Evolutionary conservation across 2,888 invertebrate genomes (phyloP).

Genomic region (Xanthorhoe spadicearia): DNA sequence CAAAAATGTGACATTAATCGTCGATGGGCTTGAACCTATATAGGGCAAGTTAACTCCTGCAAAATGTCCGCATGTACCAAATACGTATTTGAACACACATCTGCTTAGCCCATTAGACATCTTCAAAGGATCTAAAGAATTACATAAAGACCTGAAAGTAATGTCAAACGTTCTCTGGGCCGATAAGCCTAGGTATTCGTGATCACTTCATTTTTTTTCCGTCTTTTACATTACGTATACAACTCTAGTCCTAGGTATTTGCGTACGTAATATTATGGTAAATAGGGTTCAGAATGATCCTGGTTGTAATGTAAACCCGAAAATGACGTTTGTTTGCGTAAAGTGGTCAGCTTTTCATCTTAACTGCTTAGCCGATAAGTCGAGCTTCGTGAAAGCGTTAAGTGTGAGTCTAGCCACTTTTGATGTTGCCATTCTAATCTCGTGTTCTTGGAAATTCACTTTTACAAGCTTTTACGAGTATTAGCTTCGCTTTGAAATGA

Average conservation of each 20-base stretch:
- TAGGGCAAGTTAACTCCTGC: no score
- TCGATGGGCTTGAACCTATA: no score
- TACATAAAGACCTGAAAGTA: no score
- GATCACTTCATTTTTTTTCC: not conserved
- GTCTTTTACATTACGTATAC: slow-evolving; percentile 1
- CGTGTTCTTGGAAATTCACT: not conserved
- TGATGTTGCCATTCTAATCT: not conserved
- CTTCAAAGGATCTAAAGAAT: no score
- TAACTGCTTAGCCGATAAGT: slow-evolving; percentile 25
- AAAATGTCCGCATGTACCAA: no score
- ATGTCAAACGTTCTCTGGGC: not conserved
- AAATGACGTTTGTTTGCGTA: slow-evolving; percentile 34
- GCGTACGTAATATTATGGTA: slow-evolving; percentile 42
- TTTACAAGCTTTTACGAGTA: not conserved
- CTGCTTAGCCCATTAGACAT: no score
- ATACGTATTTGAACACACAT: no score
- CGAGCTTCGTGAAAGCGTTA: not conserved
- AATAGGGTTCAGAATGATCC: slow-evolving; percentile 35
- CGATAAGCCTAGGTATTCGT: no score
- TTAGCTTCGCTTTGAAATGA: not conserved
- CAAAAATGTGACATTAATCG: no score
- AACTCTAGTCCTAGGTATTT: slow-evolving; percentile 37
- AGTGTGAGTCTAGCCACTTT: slow-evolving; percentile 1
- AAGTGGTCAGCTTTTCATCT: slow-evolving; percentile 32
- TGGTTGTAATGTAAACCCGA: slow-evolving; percentile 48